These are phyloP conservation scores for Gymnoscopelus braueri DNA, from an alignment of 2,797 vertebrate species.

Conservation along the genomic window DNA sequence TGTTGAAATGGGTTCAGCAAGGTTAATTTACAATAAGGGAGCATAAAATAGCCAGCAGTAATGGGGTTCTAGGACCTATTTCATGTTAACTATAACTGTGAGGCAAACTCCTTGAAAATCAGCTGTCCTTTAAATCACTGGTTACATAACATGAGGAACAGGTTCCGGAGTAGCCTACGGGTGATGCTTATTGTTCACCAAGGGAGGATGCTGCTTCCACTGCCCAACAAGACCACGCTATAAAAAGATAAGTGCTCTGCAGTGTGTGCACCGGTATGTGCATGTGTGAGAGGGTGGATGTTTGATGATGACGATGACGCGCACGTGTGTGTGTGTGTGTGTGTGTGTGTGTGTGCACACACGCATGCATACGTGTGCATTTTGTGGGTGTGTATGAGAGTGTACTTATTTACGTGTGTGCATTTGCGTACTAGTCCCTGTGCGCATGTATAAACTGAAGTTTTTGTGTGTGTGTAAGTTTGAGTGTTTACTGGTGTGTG, in stretches of 20 bases:
- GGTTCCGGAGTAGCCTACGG: constrained; percentile 46
- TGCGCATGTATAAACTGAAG: too few species aligned
- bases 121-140: constrained; percentile 27
- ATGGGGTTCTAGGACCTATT: too few species aligned
- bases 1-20: too few species aligned
- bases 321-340: constrained; percentile 13
- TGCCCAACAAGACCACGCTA: constrained; percentile 65
- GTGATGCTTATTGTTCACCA: constrained; percentile 61
- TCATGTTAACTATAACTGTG: too few species aligned
- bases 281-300: too few species aligned
- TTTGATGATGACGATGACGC: too few species aligned
- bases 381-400: too few species aligned
- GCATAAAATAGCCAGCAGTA: too few species aligned
- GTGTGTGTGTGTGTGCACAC: background rate
- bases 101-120: too few species aligned
- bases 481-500: background rate
- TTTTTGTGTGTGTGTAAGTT: background rate
- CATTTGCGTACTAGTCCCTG: too few species aligned
- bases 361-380: background rate
- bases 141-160: constrained; percentile 57
- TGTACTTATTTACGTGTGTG: too few species aligned
- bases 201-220: constrained; percentile 59
- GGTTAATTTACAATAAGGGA: too few species aligned
- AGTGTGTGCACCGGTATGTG: background rate
- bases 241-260: constrained; percentile 58